These are phyloP conservation scores for Phortica magna DNA, from an alignment of 2,888 invertebrate species.

Conservation along the genomic window DNA sequence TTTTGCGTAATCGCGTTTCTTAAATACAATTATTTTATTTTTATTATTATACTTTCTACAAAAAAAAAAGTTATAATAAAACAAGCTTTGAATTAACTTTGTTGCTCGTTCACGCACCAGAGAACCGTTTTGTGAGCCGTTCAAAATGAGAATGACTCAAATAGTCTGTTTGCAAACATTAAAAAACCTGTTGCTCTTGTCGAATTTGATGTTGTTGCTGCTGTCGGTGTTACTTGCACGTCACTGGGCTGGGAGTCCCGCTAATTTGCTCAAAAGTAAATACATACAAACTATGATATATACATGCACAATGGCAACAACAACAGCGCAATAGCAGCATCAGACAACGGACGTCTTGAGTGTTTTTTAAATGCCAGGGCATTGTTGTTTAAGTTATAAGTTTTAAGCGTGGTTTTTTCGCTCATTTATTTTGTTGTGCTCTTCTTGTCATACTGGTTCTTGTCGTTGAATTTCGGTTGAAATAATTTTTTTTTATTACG, in stretches of 20 bases:
- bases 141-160: constrained; percentile 63
- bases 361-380: too few relatives aligned
- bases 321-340: neutral
- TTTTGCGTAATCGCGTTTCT: constrained; percentile 21
- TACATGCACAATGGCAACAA: neutral
- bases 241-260: constrained; percentile 46
- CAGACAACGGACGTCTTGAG: too few relatives aligned
- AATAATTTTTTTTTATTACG: too few relatives aligned
- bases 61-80: neutral
- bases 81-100: neutral
- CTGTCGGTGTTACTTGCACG: constrained; percentile 35
- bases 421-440: too few relatives aligned
- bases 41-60: neutral
- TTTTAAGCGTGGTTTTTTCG: too few relatives aligned
- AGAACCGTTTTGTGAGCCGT: constrained; percentile 58
- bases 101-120: constrained; percentile 31
- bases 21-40: constrained; percentile 19
- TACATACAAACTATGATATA: neutral
- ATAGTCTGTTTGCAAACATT: constrained; percentile 46
- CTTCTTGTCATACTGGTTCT: too few relatives aligned
- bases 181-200: constrained; percentile 60
- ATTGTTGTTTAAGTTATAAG: too few relatives aligned
- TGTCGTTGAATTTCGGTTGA: too few relatives aligned
- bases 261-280: constrained; percentile 15
- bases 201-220: constrained; percentile 25